phyloP scores from a whole-genome alignment of 2,888 invertebrate species.

The Willowsia nigromaculata region DNA sequence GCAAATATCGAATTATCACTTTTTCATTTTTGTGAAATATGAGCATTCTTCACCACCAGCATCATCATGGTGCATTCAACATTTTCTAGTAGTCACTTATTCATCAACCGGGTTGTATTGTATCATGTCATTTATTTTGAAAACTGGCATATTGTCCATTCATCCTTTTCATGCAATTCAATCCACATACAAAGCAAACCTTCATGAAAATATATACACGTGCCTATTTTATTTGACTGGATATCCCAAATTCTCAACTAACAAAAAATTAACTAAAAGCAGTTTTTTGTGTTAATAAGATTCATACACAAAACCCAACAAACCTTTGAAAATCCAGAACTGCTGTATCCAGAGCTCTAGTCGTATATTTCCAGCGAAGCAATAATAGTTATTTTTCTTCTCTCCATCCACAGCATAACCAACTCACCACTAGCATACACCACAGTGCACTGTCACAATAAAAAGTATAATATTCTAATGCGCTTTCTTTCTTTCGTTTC shows the following conservation, averaged over 20 bases:
- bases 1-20: background rate
- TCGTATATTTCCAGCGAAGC: background rate
- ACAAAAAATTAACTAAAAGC: too few relatives aligned
- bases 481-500: too few relatives aligned
- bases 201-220: background rate
- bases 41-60: background rate
- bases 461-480: conserved; percentile 43
- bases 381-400: too few relatives aligned
- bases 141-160: background rate
- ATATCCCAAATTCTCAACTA: too few relatives aligned
- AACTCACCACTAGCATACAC: background rate
- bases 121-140: background rate
- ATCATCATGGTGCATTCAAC: background rate
- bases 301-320: background rate
- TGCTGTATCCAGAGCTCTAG: background rate
- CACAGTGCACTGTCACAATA: conserved; percentile 26
- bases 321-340: conserved; percentile 21
- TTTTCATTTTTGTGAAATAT: background rate
- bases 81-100: background rate
- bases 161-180: too few relatives aligned
- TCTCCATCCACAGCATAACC: background rate
- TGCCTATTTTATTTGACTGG: background rate
- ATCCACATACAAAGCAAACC: too few relatives aligned
- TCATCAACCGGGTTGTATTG: background rate
- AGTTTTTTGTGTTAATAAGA: background rate